These are phyloP conservation scores for Emydocephalus ijimae DNA, from an alignment of 2,113 vertebrate species.

Conservation along the genomic window DNA sequence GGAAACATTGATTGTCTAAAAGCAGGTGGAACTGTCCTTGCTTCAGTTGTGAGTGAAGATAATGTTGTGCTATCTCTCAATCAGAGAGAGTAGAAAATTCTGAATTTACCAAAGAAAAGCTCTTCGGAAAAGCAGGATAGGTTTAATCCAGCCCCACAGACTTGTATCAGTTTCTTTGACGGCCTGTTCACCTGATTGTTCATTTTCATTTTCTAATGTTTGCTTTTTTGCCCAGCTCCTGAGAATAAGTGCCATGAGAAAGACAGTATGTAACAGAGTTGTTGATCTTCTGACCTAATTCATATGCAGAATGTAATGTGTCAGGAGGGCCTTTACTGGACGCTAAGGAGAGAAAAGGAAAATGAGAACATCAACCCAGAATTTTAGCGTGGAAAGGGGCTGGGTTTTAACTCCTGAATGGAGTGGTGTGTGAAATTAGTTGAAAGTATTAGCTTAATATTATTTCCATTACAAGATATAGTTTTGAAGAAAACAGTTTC, in stretches of 20 bases:
- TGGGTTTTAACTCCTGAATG: neutral
- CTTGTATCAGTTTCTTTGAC: neutral
- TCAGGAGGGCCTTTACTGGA: slow-evolving; percentile 1
- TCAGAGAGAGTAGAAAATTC: neutral
- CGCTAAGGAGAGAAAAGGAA: neutral
- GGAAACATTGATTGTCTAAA: neutral
- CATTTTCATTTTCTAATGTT: neutral
- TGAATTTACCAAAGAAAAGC: neutral
- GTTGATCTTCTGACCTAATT: slow-evolving; percentile 22
- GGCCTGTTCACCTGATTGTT: neutral
- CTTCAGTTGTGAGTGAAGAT: neutral
- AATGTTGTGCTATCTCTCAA: neutral
- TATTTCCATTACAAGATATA: neutral
- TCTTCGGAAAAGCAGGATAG: neutral
- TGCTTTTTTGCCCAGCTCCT: neutral
- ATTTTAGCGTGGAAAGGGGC: neutral
- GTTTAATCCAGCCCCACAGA: neutral
- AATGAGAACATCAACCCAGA: neutral
- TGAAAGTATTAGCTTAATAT: neutral
- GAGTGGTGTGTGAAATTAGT: neutral
- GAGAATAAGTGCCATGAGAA: slow-evolving; percentile 16
- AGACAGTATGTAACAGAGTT: neutral
- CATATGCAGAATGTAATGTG: slow-evolving; percentile 22
- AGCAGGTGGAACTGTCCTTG: neutral
- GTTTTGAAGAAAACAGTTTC: neutral